Evolutionary conservation across 2,888 invertebrate genomes (phyloP).

Genomic region (Drosophila kokeensis): DNA sequence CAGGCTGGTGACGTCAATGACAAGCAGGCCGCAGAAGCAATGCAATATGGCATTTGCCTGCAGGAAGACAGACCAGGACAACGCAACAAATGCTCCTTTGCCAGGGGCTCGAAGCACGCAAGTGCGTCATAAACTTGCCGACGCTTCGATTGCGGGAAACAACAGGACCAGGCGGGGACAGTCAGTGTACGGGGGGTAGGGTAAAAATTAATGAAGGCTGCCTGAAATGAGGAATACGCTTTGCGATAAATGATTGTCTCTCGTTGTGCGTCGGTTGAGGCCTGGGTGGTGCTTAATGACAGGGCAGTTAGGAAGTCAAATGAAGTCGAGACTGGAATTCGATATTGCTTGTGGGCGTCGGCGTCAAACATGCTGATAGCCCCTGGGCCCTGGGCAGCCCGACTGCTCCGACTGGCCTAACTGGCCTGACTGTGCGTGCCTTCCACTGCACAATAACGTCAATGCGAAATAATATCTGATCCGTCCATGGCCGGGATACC

Average conservation of each 20-base stretch:
- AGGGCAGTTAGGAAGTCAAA: constrained; percentile 70
- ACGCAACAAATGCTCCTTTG: constrained; percentile 20
- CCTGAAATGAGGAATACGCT: constrained; percentile 53
- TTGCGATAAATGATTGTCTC: constrained; percentile 56
- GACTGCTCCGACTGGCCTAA: background rate
- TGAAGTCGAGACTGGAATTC: constrained; percentile 73
- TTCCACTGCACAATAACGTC: constrained; percentile 27
- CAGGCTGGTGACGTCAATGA: constrained; percentile 27
- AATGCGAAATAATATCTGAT: constrained; percentile 51
- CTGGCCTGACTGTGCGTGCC: constrained; percentile 12
- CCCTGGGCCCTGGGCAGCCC: constrained; percentile 3
- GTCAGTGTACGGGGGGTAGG: background rate
- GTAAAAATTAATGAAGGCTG: constrained; percentile 66
- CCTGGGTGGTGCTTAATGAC: constrained; percentile 54
- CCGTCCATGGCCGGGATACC: background rate
- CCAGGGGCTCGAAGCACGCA: background rate
- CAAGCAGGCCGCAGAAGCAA: constrained; percentile 11
- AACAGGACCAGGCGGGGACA: background rate
- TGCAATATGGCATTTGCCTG: constrained; percentile 64
- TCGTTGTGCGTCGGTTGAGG: background rate
- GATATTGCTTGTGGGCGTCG: constrained; percentile 51
- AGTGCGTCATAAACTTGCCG: constrained; percentile 11
- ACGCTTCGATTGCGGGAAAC: constrained; percentile 4
- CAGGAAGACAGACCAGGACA: constrained; percentile 21
- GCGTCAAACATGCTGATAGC: constrained; percentile 14